phyloP scores from a whole-genome alignment of 2,888 invertebrate genomes.

The Cataglyphis albicans region DNA sequence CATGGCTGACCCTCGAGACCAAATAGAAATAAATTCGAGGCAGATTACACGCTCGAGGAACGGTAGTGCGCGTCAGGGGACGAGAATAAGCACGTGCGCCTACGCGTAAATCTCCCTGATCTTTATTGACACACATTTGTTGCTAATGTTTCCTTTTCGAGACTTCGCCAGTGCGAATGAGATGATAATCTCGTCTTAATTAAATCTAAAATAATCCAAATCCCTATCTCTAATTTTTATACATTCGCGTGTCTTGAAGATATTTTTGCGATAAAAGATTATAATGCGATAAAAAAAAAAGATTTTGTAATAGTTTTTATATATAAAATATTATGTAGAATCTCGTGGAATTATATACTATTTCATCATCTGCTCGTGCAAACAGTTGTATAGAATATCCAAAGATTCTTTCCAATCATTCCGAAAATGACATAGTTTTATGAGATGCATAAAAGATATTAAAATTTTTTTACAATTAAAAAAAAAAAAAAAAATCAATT shows the following conservation, averaged over 20 bases:
- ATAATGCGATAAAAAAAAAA: neutral
- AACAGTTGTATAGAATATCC: neutral
- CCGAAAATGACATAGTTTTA: neutral
- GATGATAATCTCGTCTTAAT: neutral
- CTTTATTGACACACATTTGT: constrained; percentile 51
- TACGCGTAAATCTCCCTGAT: constrained; percentile 49
- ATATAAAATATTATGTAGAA: neutral
- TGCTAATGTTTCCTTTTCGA: constrained; percentile 37
- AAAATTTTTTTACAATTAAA: neutral
- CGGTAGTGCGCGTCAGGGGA: constrained; percentile 30
- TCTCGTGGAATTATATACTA: neutral
- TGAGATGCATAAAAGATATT: neutral
- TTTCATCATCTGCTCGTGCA: neutral
- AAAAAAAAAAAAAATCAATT: neutral
- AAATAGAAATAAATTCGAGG: constrained; percentile 83
- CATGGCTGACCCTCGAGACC: constrained; percentile 79
- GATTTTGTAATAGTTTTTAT: neutral
- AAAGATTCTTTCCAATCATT: neutral
- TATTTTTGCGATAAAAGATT: neutral
- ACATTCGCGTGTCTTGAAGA: neutral
- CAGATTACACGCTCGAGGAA: constrained; percentile 75
- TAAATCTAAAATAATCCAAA: constrained; percentile 4
- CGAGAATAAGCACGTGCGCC: constrained; percentile 42
- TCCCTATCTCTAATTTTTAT: neutral
- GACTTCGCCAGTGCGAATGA: neutral